Conservation (phyloP, 2,888 invertebrate genomes). For the Brachyptera putata region DNA sequence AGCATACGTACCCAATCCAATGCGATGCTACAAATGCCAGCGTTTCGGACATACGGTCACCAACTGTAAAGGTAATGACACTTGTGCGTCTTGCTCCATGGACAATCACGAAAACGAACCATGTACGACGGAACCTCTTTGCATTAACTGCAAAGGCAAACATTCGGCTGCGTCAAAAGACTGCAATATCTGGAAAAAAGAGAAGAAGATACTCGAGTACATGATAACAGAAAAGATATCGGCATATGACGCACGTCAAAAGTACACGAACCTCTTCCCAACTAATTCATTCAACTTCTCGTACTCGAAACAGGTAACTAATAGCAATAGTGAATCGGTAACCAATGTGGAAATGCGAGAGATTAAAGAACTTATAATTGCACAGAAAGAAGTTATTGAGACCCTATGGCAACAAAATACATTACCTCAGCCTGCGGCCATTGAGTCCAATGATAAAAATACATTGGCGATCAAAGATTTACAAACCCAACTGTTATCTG, state of each 20-base stretch:
- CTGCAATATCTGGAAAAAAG: not conserved
- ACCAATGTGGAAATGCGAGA: too few relatives aligned
- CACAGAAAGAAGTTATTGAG: too few relatives aligned
- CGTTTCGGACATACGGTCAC: not conserved
- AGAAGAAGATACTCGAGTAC: not conserved
- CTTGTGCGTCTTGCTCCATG: not conserved
- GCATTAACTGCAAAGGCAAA: not conserved
- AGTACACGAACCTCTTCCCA: too few relatives aligned
- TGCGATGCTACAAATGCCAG: not conserved
- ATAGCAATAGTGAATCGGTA: not conserved
- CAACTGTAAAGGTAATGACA: not conserved
- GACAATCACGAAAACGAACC: not conserved
- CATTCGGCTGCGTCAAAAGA: not conserved
- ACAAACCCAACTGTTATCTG: too few relatives aligned
- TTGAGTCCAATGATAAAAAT: too few relatives aligned
- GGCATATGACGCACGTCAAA: not conserved
- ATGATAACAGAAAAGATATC: not conserved
- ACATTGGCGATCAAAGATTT: too few relatives aligned
- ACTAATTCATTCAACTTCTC: not conserved
- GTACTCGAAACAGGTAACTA: too few relatives aligned
- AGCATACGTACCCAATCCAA: not conserved
- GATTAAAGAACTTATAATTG: too few relatives aligned
- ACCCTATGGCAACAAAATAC: too few relatives aligned
- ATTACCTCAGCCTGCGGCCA: too few relatives aligned
- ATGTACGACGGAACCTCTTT: not conserved